A percentile compares a stretch with the other conserved stretches of the same genome.
phyloP scores from a whole-genome alignment of 2,888 invertebrate genomes.

The Cataglyphis livida region DNA sequence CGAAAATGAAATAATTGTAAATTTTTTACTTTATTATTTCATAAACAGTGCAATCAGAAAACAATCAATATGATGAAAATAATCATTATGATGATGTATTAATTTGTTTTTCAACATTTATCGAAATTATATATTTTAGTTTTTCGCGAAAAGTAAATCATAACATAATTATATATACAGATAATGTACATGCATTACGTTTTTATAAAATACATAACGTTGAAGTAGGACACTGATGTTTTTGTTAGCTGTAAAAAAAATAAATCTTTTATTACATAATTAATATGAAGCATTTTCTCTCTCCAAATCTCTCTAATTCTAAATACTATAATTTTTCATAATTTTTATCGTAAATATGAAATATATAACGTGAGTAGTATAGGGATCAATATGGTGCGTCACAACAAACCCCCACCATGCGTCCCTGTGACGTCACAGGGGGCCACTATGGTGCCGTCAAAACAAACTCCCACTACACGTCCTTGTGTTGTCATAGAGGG shows the following conservation, averaged over 20 bases:
- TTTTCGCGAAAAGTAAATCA: neutral
- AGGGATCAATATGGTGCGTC: too few relatives aligned
- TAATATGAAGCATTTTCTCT: neutral
- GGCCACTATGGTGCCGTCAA: too few relatives aligned
- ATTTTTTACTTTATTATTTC: too few relatives aligned
- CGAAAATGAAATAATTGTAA: too few relatives aligned
- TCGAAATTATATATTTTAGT: neutral
- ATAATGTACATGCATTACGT: neutral
- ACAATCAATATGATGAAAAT: too few relatives aligned
- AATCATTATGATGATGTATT: too few relatives aligned
- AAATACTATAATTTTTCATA: neutral
- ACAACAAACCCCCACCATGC: too few relatives aligned
- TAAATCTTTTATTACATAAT: neutral
- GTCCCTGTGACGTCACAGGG: too few relatives aligned
- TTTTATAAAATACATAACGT: neutral
- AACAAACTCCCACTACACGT: too few relatives aligned
- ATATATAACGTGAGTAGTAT: neutral
- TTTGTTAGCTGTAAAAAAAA: slow-evolving; percentile 4
- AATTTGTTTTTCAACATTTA: too few relatives aligned
- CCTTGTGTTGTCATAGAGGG: too few relatives aligned
- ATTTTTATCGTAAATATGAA: neutral
- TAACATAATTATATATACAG: neutral
- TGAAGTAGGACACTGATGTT: slow-evolving; percentile 3
- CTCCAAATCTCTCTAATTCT: neutral
- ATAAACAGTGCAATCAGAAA: too few relatives aligned